phyloP scores from a whole-genome alignment of 2,888 invertebrate genomes.

The Eilema caniola region DNA sequence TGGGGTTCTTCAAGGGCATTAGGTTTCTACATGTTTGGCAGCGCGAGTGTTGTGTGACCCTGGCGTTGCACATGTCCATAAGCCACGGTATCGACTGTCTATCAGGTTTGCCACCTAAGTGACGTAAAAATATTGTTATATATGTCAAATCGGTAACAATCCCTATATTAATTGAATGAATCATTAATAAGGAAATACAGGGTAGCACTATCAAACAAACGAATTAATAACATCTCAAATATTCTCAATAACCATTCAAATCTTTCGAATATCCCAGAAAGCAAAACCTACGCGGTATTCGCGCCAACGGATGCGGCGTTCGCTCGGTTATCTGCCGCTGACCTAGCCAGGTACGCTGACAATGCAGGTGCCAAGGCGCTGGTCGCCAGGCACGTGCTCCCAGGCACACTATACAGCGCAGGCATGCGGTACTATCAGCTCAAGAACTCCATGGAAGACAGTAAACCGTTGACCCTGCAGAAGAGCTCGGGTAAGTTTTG shows the following conservation, averaged over 20 bases:
- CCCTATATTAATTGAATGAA: too few species aligned
- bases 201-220: too few species aligned
- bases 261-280: constrained; percentile 82
- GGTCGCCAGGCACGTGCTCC: constrained; percentile 91
- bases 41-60: too few species aligned
- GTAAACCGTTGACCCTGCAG: constrained; percentile 92
- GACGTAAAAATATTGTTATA: too few species aligned
- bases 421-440: constrained; percentile 96
- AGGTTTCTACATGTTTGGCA: too few species aligned
- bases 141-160: too few species aligned
- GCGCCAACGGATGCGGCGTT: constrained; percentile 95
- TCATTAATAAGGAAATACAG: too few species aligned
- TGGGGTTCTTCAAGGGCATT: too few species aligned
- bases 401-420: constrained; percentile 93
- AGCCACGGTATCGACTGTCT: too few species aligned
- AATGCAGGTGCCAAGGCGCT: constrained; percentile 90
- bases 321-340: constrained; percentile 88
- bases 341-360: constrained; percentile 88
- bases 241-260: neutral
- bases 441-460: constrained; percentile 91
- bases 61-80: too few species aligned
- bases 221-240: too few species aligned
- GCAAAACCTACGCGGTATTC: constrained; percentile 94
- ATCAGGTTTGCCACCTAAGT: too few species aligned
- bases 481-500: constrained; percentile 90